These are phyloP conservation scores for Tuta absoluta DNA, from an alignment of 2,888 invertebrate species.

Conservation along the genomic window DNA sequence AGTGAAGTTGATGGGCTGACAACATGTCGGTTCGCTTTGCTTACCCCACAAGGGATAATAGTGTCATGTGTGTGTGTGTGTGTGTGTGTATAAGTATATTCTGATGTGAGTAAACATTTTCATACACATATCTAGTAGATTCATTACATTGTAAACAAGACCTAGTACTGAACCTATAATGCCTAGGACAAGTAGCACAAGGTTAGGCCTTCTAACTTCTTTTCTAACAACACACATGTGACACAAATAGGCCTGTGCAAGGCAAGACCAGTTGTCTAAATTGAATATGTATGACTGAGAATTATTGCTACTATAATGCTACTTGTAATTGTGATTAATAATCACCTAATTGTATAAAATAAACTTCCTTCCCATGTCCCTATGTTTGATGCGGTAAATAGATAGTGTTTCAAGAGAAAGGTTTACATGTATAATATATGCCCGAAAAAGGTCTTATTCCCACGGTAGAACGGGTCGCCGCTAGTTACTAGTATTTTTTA, in stretches of 20 bases:
- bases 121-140: not conserved
- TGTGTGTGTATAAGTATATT: no score
- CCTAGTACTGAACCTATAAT: constrained; percentile 10
- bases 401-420: no score
- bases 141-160: not conserved
- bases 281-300: not conserved
- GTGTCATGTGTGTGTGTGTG: no score
- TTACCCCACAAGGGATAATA: not conserved
- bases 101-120: not conserved
- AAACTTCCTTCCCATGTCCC: no score
- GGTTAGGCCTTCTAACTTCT: constrained; percentile 19
- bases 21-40: no score
- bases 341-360: not conserved
- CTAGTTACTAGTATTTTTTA: no score
- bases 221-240: constrained; percentile 21
- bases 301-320: not conserved
- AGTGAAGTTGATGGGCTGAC: no score
- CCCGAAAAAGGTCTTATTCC: no score
- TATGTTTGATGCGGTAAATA: no score
- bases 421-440: no score
- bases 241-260: constrained; percentile 11
- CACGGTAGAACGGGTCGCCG: no score
- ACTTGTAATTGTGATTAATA: not conserved
- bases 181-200: constrained; percentile 15
- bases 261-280: constrained; percentile 14